These are phyloP conservation scores for Carduelis carduelis DNA, from an alignment of 2,797 vertebrate species.

Conservation along the genomic window DNA sequence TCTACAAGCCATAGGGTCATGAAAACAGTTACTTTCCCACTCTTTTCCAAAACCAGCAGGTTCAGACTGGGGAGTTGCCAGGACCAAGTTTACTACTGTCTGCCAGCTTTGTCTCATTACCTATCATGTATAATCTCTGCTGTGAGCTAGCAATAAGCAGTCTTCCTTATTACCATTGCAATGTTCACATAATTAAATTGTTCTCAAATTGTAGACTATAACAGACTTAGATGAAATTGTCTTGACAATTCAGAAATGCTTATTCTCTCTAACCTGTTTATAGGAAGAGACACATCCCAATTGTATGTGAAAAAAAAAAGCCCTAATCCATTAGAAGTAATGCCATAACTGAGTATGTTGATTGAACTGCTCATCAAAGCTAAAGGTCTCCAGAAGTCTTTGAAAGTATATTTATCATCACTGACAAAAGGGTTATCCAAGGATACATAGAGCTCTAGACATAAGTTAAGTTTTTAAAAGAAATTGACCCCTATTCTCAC, in stretches of 20 bases:
- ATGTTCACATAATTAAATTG: constrained; percentile 44
- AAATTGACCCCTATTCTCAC: neutral
- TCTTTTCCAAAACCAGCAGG: neutral
- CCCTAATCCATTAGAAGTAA: neutral
- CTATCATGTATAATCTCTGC: neutral
- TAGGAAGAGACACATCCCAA: neutral
- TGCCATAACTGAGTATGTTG: neutral
- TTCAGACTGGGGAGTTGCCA: neutral
- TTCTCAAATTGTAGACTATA: constrained; percentile 41
- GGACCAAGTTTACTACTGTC: neutral
- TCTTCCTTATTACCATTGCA: constrained; percentile 22
- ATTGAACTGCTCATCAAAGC: constrained; percentile 5
- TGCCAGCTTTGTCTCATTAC: constrained; percentile 34
- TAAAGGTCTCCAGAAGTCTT: neutral
- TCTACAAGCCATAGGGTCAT: neutral
- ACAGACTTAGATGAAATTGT: constrained; percentile 29
- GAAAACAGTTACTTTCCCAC: neutral
- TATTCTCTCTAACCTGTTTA: constrained; percentile 31
- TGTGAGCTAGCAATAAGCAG: neutral
- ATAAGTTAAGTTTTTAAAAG: neutral
- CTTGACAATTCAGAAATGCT: constrained; percentile 29
- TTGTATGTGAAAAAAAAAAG: neutral
- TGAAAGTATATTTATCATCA: neutral
- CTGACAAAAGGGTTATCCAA: neutral
- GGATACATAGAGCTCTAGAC: neutral